Evolutionary conservation across 1,140 invertebrate genomes (phyloP).

Genomic region (Drosophila biarmipes): DNA sequence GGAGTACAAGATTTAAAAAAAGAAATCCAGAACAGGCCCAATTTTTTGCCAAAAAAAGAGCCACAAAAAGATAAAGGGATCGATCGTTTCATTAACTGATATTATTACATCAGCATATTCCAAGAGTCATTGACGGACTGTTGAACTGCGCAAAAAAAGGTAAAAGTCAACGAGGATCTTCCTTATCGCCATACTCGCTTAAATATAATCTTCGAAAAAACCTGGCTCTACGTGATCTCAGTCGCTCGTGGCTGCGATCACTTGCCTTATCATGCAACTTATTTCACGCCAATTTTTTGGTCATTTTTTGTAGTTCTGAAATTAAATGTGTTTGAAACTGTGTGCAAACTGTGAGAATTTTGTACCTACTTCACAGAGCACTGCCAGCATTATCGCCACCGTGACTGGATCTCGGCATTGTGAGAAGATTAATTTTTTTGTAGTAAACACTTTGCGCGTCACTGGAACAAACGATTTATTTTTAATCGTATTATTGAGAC

Average conservation of each 20-base stretch:
- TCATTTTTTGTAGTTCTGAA: constrained; percentile 20
- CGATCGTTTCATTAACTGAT: background rate
- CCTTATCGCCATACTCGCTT: constrained; percentile 36
- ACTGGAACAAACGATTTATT: constrained; percentile 31
- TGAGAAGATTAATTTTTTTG: constrained; percentile 35
- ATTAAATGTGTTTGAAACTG: constrained; percentile 35
- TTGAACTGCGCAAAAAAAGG: constrained; percentile 32
- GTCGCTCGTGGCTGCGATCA: constrained; percentile 54
- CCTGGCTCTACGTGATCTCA: constrained; percentile 53
- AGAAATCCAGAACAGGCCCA: background rate
- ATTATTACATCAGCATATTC: constrained; percentile 41
- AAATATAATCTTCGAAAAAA: constrained; percentile 33
- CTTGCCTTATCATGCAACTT: constrained; percentile 29
- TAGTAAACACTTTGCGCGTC: constrained; percentile 59
- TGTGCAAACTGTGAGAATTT: constrained; percentile 36
- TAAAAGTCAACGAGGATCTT: constrained; percentile 18
- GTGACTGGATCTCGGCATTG: constrained; percentile 34
- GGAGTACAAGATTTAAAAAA: background rate
- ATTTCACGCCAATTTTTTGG: constrained; percentile 40
- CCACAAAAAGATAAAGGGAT: constrained; percentile 18
- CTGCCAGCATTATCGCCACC: constrained; percentile 16
- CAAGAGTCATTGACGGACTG: constrained; percentile 30
- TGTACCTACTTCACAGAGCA: constrained; percentile 19
- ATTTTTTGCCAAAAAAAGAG: constrained; percentile 1
- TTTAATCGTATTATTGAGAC: constrained; percentile 41